Evolutionary conservation across 2,888 invertebrate species (phyloP).

Genomic region (Cerceris rybyensis): DNA sequence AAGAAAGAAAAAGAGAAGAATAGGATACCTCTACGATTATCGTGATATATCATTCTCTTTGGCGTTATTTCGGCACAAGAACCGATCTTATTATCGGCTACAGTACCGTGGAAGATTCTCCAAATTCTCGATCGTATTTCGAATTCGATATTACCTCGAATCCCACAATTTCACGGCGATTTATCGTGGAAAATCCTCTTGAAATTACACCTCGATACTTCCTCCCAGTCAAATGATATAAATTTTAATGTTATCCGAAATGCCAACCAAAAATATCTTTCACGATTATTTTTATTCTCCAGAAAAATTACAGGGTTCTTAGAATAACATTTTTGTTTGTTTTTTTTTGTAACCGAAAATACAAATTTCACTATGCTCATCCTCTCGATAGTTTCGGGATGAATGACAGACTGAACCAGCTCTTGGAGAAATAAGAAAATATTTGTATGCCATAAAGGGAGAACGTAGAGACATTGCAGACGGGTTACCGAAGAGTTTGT

Average conservation of each 20-base stretch:
- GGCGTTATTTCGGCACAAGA: not conserved
- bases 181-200: slow-evolving; percentile 12
- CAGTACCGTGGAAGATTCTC: slow-evolving; percentile 21
- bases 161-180: slow-evolving; percentile 8
- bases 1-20: not conserved
- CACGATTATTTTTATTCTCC: not conserved
- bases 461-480: slow-evolving; percentile 13
- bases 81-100: slow-evolving; percentile 9
- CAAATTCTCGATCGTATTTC: not conserved
- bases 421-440: not conserved
- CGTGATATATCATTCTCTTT: slow-evolving; percentile 4
- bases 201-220: slow-evolving; percentile 13
- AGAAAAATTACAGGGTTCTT: not conserved
- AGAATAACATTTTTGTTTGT: not conserved
- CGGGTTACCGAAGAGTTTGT: slow-evolving; percentile 29
- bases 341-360: no score
- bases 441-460: not conserved
- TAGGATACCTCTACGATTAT: slow-evolving; percentile 15
- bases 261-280: not conserved
- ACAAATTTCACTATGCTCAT: not conserved
- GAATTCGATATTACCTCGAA: not conserved
- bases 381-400: not conserved
- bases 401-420: not conserved
- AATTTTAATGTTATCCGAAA: not conserved
- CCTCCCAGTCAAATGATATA: not conserved